phyloP scores from a whole-genome alignment of 2,113 vertebrate genomes.

The Octodon degus region DNA sequence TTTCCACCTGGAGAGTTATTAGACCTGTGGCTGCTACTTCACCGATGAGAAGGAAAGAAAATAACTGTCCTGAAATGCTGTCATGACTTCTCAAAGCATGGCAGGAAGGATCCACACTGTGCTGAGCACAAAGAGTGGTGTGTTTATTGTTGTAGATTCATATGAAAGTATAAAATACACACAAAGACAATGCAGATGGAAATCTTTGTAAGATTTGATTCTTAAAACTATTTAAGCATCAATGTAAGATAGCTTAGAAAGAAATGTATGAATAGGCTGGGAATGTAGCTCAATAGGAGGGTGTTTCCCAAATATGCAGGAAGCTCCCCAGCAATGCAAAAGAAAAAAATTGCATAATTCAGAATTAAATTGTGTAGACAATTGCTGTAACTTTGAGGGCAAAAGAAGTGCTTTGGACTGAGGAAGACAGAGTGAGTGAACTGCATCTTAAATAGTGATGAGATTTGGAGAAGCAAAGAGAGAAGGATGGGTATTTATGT shows the following conservation, averaged over 20 bases:
- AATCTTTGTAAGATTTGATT: no score
- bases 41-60: not conserved
- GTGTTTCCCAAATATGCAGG: not conserved
- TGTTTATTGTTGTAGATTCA: not conserved
- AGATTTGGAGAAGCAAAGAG: not conserved
- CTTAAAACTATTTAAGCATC: not conserved
- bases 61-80: slow-evolving; percentile 50
- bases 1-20: slow-evolving; percentile 54
- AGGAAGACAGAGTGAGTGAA: not conserved
- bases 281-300: not conserved
- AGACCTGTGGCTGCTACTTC: slow-evolving; percentile 4
- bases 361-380: not conserved
- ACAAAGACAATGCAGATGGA: not conserved
- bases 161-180: not conserved
- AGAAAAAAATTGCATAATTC: not conserved
- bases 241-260: not conserved
- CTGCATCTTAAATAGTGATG: not conserved
- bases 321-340: not conserved
- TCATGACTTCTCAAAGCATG: slow-evolving; percentile 49
- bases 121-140: not conserved
- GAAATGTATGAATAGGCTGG: not conserved
- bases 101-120: not conserved
- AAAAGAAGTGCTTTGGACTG: not conserved
- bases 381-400: not conserved
- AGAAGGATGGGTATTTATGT: not conserved